phyloP scores from a whole-genome alignment of 2,113 vertebrate species.

The Platichthys stellatus region DNA sequence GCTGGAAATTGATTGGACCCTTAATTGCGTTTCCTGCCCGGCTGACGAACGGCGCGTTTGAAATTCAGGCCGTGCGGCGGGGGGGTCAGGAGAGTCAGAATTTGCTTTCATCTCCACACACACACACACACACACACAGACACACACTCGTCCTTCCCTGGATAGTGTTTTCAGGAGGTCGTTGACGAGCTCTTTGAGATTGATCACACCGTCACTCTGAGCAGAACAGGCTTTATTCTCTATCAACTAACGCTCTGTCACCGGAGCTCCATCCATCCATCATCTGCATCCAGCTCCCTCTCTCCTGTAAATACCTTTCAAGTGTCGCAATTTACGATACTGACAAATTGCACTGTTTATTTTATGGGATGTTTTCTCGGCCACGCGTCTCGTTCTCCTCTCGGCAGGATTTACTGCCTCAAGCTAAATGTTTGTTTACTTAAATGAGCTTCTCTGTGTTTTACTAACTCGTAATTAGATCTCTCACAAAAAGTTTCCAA shows the following conservation, averaged over 20 bases:
- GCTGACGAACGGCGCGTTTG: constrained; percentile 52
- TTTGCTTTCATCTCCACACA: constrained; percentile 47
- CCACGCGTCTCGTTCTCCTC: not conserved
- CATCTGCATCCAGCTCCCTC: constrained; percentile 38
- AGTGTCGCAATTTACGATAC: constrained; percentile 34
- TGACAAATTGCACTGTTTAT: constrained; percentile 52
- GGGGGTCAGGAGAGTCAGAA: constrained; percentile 58
- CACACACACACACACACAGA: constrained; percentile 24
- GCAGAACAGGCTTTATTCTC: constrained; percentile 27
- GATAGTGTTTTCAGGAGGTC: constrained; percentile 48
- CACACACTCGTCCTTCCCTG: constrained; percentile 31
- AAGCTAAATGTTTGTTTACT: constrained; percentile 1
- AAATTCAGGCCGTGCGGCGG: constrained; percentile 58
- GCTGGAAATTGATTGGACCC: constrained; percentile 69
- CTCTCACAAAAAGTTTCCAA: not conserved
- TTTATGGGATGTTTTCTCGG: constrained; percentile 32
- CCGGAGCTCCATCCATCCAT: constrained; percentile 54
- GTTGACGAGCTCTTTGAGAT: constrained; percentile 44
- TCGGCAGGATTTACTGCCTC: constrained; percentile 12
- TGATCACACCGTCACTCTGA: constrained; percentile 42
- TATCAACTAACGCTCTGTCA: constrained; percentile 62
- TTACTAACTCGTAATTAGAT: not conserved
- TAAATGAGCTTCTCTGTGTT: not conserved
- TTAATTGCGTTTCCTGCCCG: constrained; percentile 72
- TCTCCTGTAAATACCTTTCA: constrained; percentile 36